phyloP scores from a whole-genome alignment of 2,888 invertebrate species.

The Leucozona laternaria region DNA sequence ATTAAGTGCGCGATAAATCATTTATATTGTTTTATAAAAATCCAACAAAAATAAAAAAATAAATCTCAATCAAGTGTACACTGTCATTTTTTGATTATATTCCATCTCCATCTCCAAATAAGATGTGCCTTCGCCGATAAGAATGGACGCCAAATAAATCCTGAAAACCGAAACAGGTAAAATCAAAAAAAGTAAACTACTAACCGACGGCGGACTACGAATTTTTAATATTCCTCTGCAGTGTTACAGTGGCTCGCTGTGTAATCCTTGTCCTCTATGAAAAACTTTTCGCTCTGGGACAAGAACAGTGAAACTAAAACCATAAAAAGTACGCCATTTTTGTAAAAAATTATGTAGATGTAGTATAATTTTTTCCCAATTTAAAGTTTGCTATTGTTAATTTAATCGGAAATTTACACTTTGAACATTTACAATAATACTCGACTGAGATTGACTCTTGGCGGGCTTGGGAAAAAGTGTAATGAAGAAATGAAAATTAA shows the following conservation, averaged over 20 bases:
- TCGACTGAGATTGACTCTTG: not conserved
- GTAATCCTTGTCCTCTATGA: conserved; percentile 60
- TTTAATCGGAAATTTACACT: not conserved
- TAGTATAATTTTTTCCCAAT: conserved; percentile 37
- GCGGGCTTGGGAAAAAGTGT: conserved; percentile 4
- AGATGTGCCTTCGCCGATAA: conserved; percentile 62
- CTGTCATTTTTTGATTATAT: conserved; percentile 38
- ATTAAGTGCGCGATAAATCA: conserved; percentile 70
- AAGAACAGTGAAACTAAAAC: conserved; percentile 39
- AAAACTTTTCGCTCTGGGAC: conserved; percentile 67
- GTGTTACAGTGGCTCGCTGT: not conserved
- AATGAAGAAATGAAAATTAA: conserved; percentile 7
- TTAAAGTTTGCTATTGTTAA: not conserved
- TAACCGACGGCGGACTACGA: not conserved
- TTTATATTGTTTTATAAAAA: conserved; percentile 65
- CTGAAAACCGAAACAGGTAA: conserved; percentile 57
- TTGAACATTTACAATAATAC: not conserved
- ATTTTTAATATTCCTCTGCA: not conserved
- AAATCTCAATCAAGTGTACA: not conserved
- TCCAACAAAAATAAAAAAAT: conserved; percentile 66
- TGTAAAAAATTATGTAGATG: conserved; percentile 45
- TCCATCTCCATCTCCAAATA: conserved; percentile 20
- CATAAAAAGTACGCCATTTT: conserved; percentile 68
- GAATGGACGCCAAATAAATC: conserved; percentile 51
- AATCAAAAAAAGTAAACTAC: not conserved